phyloP scores from a whole-genome alignment of 2,888 invertebrate species.

The Stictocephala bisonia region DNA sequence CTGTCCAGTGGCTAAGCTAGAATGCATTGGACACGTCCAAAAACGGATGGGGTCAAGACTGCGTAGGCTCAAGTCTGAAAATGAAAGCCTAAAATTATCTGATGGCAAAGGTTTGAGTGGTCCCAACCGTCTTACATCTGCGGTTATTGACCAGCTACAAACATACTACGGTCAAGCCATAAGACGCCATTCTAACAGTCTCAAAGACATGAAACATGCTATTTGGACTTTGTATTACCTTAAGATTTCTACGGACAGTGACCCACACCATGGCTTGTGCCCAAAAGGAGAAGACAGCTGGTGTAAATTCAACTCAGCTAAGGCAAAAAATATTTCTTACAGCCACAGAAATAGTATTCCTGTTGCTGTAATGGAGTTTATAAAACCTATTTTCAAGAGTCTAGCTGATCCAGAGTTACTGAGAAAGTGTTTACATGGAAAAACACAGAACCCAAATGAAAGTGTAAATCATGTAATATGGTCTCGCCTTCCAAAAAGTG shows the following conservation, averaged over 20 bases:
- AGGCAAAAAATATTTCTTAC: not conserved
- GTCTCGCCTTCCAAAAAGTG: constrained; percentile 15
- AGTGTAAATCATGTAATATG: constrained; percentile 38
- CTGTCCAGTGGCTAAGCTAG: constrained; percentile 3
- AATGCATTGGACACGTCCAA: constrained; percentile 33
- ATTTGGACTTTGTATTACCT: constrained; percentile 58
- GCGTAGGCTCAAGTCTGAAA: not conserved
- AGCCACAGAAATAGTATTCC: not conserved
- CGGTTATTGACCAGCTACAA: constrained; percentile 55
- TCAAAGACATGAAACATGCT: constrained; percentile 55
- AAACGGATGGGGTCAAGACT: constrained; percentile 40
- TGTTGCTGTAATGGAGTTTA: not conserved
- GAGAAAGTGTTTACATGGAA: not conserved
- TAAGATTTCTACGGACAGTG: constrained; percentile 1
- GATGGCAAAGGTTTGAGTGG: constrained; percentile 48
- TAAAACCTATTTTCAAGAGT: not conserved
- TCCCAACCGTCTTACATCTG: constrained; percentile 54
- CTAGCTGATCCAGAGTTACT: not conserved
- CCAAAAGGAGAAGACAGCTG: not conserved
- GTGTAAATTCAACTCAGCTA: constrained; percentile 15
- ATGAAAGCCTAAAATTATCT: not conserved
- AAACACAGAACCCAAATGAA: constrained; percentile 43
- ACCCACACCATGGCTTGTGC: not conserved
- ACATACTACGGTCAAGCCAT: constrained; percentile 58
- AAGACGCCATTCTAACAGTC: constrained; percentile 51